Evolutionary conservation across 2,113 vertebrate genomes (phyloP).

Genomic region (Hepsetus odoe): DNA sequence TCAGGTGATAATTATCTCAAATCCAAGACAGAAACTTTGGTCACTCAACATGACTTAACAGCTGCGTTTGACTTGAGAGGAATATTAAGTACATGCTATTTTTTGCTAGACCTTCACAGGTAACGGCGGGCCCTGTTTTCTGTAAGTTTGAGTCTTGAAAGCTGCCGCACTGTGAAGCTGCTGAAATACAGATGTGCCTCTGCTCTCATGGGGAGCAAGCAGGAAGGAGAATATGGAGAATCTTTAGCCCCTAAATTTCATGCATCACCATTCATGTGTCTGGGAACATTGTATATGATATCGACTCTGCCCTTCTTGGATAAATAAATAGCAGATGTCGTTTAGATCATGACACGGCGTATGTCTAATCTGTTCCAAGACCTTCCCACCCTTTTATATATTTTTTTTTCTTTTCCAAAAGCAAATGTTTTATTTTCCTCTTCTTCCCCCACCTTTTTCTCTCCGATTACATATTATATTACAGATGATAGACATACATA

Average conservation of each 20-base stretch:
- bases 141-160: neutral
- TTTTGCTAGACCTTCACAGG: neutral
- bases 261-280: conserved; percentile 52
- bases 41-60: neutral
- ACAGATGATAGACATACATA: neutral
- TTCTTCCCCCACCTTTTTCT: neutral
- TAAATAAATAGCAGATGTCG: conserved; percentile 56
- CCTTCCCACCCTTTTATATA: neutral
- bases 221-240: conserved; percentile 47
- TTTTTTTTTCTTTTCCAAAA: neutral
- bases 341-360: conserved; percentile 22
- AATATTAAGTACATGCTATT: neutral
- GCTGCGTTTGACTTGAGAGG: too few relatives aligned
- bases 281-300: conserved; percentile 41
- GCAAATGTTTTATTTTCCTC: neutral
- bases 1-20: too few relatives aligned
- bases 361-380: conserved; percentile 21
- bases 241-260: conserved; percentile 50
- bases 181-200: conserved; percentile 46
- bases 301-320: conserved; percentile 28
- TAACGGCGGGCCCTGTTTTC: neutral
- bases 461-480: conserved; percentile 7
- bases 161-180: neutral
- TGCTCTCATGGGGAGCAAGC: conserved; percentile 31
- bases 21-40: neutral